phyloP scores from a whole-genome alignment of 92 coral and sea anemone species.

The Metridium senile region DNA sequence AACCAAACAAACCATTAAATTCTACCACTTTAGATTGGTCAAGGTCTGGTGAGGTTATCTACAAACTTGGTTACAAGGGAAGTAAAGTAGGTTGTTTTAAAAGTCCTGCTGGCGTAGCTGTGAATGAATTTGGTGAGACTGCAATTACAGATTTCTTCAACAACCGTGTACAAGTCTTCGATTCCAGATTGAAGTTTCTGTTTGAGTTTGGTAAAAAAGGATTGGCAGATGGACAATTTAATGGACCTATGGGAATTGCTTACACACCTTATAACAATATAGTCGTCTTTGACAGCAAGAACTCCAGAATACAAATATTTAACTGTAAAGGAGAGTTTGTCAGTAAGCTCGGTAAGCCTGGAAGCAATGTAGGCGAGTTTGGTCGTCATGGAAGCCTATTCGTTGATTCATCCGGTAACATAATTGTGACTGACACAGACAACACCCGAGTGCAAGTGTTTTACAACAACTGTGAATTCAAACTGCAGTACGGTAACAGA shows the following conservation, averaged over 20 bases:
- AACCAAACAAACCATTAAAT: slow-evolving; percentile 10
- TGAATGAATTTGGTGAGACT: slow-evolving; percentile 69
- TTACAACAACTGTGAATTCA: slow-evolving; percentile 64
- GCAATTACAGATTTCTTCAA: slow-evolving; percentile 86
- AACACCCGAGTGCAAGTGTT: slow-evolving; percentile 87
- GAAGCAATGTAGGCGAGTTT: slow-evolving; percentile 69
- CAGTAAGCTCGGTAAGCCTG: slow-evolving; percentile 62
- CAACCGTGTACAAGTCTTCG: slow-evolving; percentile 79
- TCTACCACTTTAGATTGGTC: slow-evolving; percentile 36
- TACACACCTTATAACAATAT: slow-evolving; percentile 63
- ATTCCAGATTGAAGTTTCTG: slow-evolving; percentile 65
- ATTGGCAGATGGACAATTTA: slow-evolving; percentile 59
- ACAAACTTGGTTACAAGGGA: slow-evolving; percentile 82
- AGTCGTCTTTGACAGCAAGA: slow-evolving; percentile 81
- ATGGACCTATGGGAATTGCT: slow-evolving; percentile 78
- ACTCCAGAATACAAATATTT: slow-evolving; percentile 76
- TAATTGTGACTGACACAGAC: slow-evolving; percentile 79
- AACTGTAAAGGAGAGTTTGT: slow-evolving; percentile 70
- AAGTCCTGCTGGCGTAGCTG: slow-evolving; percentile 78
- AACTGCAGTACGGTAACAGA: slow-evolving; percentile 69
- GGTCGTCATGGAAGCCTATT: slow-evolving; percentile 72
- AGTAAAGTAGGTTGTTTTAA: slow-evolving; percentile 73
- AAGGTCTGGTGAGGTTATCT: slow-evolving; percentile 61
- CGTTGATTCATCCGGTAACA: slow-evolving; percentile 62
- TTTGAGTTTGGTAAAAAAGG: slow-evolving; percentile 89